phyloP scores from a whole-genome alignment of 2,797 vertebrate genomes.

The Eremophila alpestris region DNA sequence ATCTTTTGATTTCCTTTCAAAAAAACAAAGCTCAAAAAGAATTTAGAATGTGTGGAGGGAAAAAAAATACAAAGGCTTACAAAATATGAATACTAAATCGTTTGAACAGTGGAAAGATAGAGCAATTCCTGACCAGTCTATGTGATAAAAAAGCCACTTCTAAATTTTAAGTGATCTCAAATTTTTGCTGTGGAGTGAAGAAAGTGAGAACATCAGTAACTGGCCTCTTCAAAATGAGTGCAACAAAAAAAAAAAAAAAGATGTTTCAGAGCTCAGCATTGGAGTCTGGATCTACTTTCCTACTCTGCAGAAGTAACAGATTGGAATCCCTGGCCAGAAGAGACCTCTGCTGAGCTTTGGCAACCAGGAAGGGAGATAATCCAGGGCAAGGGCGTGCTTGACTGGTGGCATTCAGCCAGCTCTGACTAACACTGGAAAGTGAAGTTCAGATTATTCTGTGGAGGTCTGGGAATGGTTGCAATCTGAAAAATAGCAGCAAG shows the following conservation, averaged over 20 bases:
- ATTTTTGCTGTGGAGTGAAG: not conserved
- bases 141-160: not conserved
- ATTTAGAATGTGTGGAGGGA: not conserved
- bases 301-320: not conserved
- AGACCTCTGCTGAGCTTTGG: not conserved
- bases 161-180: not conserved
- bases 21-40: not conserved
- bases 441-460: not conserved
- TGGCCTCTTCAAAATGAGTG: not conserved
- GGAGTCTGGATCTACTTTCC: not conserved
- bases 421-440: not conserved
- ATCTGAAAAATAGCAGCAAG: not conserved
- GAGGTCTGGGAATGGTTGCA: not conserved
- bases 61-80: not conserved
- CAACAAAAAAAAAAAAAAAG: not conserved
- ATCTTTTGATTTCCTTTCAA: not conserved
- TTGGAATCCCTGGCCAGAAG: not conserved
- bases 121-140: not conserved
- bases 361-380: not conserved
- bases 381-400: not conserved
- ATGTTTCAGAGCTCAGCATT: rapidly evolving
- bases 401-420: not conserved
- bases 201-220: not conserved
- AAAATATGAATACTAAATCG: not conserved
- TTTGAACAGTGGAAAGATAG: not conserved